A percentile compares a stretch with the other conserved stretches of the same genome.
phyloP scores from a whole-genome alignment of 2,888 invertebrate species.

The Epirrita christyi region DNA sequence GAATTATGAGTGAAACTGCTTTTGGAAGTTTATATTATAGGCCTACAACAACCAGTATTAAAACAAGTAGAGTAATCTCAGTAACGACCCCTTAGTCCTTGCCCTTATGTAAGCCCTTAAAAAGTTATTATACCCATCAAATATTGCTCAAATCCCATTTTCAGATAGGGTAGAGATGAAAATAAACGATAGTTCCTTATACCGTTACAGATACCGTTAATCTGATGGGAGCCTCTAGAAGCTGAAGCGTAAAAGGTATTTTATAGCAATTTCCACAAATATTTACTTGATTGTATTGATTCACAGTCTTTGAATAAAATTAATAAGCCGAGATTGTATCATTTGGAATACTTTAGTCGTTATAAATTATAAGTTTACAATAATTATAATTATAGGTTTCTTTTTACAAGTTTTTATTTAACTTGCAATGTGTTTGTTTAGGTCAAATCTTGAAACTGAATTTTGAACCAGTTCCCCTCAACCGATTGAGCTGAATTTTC shows the following conservation, averaged over 20 bases:
- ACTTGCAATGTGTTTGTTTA: too few relatives aligned
- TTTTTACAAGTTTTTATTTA: too few relatives aligned
- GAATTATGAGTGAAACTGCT: slow-evolving; percentile 44
- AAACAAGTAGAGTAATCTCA: slow-evolving; percentile 63
- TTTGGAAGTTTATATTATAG: slow-evolving; percentile 57
- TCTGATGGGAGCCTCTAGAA: neutral
- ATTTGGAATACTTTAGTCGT: too few relatives aligned
- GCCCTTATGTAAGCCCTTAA: slow-evolving; percentile 51
- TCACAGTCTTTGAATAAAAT: neutral
- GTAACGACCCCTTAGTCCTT: slow-evolving; percentile 46
- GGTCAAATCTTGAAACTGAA: too few relatives aligned
- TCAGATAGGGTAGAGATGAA: slow-evolving; percentile 26
- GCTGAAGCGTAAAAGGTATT: slow-evolving; percentile 7
- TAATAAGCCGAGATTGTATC: too few relatives aligned
- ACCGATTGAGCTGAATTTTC: too few relatives aligned
- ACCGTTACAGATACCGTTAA: slow-evolving; percentile 7
- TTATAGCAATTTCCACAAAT: slow-evolving; percentile 9
- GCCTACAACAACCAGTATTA: slow-evolving; percentile 54
- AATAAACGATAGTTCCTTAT: slow-evolving; percentile 26
- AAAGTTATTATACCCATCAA: slow-evolving; percentile 56
- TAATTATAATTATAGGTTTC: too few relatives aligned
- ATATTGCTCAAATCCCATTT: slow-evolving; percentile 46
- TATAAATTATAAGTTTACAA: too few relatives aligned
- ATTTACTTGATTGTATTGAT: slow-evolving; percentile 7
- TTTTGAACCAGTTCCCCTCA: too few relatives aligned